Conservation (phyloP, 2,797 vertebrate species). For the Rhodeus uyekii region DNA sequence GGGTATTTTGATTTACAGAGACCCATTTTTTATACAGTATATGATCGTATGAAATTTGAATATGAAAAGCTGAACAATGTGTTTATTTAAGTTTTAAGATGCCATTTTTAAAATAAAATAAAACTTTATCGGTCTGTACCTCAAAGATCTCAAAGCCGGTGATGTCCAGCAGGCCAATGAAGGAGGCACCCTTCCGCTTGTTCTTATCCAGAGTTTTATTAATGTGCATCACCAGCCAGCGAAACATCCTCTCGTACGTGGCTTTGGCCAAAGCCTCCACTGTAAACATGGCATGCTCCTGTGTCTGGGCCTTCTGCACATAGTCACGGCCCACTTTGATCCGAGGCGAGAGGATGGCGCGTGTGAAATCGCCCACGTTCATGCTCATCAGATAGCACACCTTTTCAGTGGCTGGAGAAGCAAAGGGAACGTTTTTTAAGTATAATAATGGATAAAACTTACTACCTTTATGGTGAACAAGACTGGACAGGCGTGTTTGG, state of each 20-base stretch:
- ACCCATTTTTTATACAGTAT: too few species aligned
- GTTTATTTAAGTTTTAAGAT: too few species aligned
- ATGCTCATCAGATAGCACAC: conserved; percentile 95
- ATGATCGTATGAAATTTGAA: too few species aligned
- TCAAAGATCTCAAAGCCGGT: conserved; percentile 99
- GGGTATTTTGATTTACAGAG: too few species aligned
- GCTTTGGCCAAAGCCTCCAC: conserved; percentile 97
- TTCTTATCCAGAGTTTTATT: conserved; percentile 98
- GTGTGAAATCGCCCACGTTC: conserved; percentile 94
- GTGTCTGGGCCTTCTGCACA: conserved; percentile 97
- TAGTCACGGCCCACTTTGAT: conserved; percentile 97
- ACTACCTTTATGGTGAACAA: not conserved
- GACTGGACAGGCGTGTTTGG: not conserved
- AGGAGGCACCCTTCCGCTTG: conserved; percentile 96
- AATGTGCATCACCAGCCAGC: conserved; percentile 98
- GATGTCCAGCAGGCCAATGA: conserved; percentile 97
- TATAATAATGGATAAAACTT: too few species aligned
- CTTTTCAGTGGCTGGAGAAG: conserved; percentile 88
- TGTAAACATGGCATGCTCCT: conserved; percentile 96
- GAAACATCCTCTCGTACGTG: conserved; percentile 96
- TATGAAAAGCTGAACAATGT: too few species aligned
- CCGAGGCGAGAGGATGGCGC: conserved; percentile 91
- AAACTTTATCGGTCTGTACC: conserved; percentile 73
- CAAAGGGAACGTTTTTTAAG: too few species aligned
- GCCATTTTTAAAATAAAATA: too few species aligned